These are phyloP conservation scores for Phortica okadai DNA, from an alignment of 2,888 invertebrate species.

Conservation along the genomic window DNA sequence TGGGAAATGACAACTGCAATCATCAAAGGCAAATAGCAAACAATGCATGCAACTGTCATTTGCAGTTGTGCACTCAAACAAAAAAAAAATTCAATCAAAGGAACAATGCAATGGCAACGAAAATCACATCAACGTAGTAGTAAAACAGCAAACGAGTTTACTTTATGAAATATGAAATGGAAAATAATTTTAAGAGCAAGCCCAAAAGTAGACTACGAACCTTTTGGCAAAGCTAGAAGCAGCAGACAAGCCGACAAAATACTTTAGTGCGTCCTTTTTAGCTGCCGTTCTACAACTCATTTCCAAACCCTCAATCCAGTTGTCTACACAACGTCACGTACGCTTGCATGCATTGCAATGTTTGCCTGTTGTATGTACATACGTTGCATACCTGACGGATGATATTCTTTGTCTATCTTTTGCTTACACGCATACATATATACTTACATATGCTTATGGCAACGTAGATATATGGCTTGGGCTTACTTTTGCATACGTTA, in stretches of 20 bases:
- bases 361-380: neutral
- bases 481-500: neutral
- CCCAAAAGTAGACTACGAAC: neutral
- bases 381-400: slow-evolving; percentile 12
- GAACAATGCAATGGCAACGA: neutral
- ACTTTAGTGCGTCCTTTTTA: neutral
- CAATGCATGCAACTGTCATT: slow-evolving; percentile 12
- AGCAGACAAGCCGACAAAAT: neutral
- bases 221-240: neutral
- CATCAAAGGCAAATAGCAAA: neutral
- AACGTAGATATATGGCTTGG: neutral
- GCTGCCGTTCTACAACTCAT: neutral
- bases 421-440: slow-evolving; percentile 17
- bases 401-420: slow-evolving; percentile 14
- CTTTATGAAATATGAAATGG: slow-evolving; percentile 5
- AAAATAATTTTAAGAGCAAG: neutral
- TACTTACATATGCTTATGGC: slow-evolving; percentile 13
- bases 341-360: neutral
- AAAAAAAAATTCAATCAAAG: neutral
- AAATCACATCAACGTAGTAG: neutral
- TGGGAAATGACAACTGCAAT: no score
- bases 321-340: neutral
- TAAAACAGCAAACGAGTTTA: neutral
- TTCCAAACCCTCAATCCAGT: neutral
- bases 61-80: slow-evolving; percentile 7